phyloP scores from a whole-genome alignment of 2,888 invertebrate species.

The Ormia ochracea region DNA sequence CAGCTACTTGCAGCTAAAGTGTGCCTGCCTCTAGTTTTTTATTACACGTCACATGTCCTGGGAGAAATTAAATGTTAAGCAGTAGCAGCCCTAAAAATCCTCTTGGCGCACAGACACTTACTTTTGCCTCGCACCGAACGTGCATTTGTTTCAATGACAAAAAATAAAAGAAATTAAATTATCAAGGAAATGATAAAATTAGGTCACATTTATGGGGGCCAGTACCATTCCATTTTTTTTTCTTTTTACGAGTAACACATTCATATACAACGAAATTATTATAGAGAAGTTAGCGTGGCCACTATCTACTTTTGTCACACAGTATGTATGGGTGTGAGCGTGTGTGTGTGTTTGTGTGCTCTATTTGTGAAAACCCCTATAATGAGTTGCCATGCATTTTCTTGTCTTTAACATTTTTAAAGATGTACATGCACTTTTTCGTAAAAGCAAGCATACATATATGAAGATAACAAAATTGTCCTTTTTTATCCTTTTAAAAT shows the following conservation, averaged over 20 bases:
- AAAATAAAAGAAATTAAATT: slow-evolving; percentile 57
- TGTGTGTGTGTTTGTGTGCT: background rate
- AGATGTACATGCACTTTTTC: background rate
- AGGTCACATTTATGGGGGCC: slow-evolving; percentile 61
- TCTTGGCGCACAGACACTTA: slow-evolving; percentile 58
- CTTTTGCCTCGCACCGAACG: background rate
- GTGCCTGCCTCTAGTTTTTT: slow-evolving; percentile 4
- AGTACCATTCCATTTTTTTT: too few relatives aligned
- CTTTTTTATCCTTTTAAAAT: slow-evolving; percentile 45
- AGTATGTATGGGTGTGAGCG: background rate
- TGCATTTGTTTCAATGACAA: slow-evolving; percentile 2
- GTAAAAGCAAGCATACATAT: background rate
- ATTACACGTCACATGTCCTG: background rate
- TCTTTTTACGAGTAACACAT: background rate
- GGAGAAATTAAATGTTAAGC: slow-evolving; percentile 36
- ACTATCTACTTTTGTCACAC: background rate
- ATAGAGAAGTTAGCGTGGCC: background rate
- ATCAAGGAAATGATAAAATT: slow-evolving; percentile 59
- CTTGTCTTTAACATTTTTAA: slow-evolving; percentile 21
- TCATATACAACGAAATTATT: background rate
- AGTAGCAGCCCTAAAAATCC: slow-evolving; percentile 61
- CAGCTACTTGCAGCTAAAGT: background rate
- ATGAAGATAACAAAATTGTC: slow-evolving; percentile 53
- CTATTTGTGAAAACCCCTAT: slow-evolving; percentile 39
- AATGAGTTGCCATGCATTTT: slow-evolving; percentile 42